phyloP scores from a whole-genome alignment of 2,888 invertebrate genomes.

The Xanthostigma xanthostigma region DNA sequence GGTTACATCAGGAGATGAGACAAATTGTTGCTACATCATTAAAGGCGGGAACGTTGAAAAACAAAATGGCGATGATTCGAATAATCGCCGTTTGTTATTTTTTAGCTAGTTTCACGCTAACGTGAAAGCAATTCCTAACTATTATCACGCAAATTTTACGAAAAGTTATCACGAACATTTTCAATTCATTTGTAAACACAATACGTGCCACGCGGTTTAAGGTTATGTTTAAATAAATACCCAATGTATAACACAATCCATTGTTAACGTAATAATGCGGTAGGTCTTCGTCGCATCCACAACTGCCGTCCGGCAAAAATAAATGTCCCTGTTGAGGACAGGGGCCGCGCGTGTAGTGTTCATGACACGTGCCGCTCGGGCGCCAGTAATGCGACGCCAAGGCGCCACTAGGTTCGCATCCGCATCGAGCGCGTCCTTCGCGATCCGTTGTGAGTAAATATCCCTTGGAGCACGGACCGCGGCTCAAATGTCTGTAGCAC shows the following conservation, averaged over 20 bases:
- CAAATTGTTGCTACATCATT: too few species aligned
- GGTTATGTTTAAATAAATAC: conserved; percentile 18
- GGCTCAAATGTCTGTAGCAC: conserved; percentile 54
- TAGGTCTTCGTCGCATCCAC: conserved; percentile 54
- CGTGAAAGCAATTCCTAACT: too few species aligned
- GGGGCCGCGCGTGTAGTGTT: conserved; percentile 67
- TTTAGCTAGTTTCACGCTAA: too few species aligned
- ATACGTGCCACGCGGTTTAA: too few species aligned
- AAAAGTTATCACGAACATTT: too few species aligned
- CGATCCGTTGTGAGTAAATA: conserved; percentile 46
- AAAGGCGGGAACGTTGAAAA: too few species aligned
- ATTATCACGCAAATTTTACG: too few species aligned
- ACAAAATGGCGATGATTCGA: too few species aligned
- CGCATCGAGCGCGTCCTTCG: conserved; percentile 46
- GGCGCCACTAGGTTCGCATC: conserved; percentile 30
- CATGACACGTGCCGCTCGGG: conserved; percentile 52
- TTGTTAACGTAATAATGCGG: conserved; percentile 61
- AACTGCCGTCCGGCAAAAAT: conserved; percentile 57
- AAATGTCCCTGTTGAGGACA: conserved; percentile 61
- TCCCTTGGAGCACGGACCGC: conserved; percentile 65
- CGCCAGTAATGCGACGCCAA: conserved; percentile 41
- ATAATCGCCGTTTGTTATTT: too few species aligned
- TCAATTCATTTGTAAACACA: too few species aligned
- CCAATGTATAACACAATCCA: conserved; percentile 59
- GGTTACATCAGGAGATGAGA: too few species aligned